Evolutionary conservation across 2,113 vertebrate species (phyloP).

Genomic region (Lanius ludovicianus): DNA sequence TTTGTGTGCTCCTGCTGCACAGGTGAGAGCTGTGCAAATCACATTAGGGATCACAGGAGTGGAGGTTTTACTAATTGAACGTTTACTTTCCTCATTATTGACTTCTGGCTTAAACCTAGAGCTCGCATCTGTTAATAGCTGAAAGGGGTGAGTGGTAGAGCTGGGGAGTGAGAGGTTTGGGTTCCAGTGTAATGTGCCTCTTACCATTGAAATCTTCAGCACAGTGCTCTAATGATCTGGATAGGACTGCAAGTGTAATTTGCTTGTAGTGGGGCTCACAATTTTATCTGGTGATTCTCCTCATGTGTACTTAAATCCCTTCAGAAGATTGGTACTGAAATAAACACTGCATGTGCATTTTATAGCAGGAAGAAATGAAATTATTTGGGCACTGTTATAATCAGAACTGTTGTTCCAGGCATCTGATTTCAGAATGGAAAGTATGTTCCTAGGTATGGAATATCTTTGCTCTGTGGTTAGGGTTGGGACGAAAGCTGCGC

Average conservation of each 20-base stretch:
- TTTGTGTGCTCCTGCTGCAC: not conserved
- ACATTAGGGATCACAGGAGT: not conserved
- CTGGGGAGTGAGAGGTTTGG: not conserved
- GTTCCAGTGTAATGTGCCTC: not conserved
- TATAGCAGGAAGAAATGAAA: not conserved
- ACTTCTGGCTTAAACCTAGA: not conserved
- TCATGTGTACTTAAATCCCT: not conserved
- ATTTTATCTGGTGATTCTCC: not conserved
- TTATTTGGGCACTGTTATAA: not conserved
- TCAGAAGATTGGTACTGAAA: not conserved
- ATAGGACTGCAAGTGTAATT: not conserved
- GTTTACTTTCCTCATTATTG: not conserved
- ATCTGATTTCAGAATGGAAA: not conserved
- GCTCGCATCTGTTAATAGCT: not conserved
- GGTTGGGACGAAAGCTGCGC: not conserved
- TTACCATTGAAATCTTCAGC: not conserved
- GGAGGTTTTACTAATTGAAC: not conserved
- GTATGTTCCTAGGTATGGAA: not conserved
- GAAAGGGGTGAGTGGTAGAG: not conserved
- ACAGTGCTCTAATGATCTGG: not conserved
- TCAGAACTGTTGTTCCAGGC: not conserved
- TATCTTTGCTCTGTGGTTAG: not conserved
- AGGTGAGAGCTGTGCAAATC: not conserved
- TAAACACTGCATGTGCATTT: not conserved
- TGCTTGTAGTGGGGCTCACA: not conserved